phyloP scores from a whole-genome alignment of 2,888 invertebrate genomes.

The Diplazon laetatorius region DNA sequence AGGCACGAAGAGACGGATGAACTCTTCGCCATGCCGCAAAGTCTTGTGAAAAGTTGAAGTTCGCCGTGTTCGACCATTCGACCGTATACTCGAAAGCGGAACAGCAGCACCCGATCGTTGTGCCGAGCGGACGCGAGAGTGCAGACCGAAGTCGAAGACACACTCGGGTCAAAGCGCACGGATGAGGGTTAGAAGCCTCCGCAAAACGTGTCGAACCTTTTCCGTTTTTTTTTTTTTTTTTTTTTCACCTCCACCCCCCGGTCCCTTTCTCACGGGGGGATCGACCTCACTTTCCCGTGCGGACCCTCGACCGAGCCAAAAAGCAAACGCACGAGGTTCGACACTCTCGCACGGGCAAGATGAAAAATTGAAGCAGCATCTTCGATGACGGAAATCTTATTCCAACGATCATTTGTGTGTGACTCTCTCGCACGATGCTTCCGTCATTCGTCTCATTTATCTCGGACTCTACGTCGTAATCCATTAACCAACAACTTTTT shows the following conservation, averaged over 20 bases:
- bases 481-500: constrained; percentile 5
- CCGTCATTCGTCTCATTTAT: constrained; percentile 30
- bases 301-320: neutral
- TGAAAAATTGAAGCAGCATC: constrained; percentile 62
- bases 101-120: constrained; percentile 1
- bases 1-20: constrained; percentile 23
- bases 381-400: constrained; percentile 41
- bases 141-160: neutral
- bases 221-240: too few species aligned
- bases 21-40: constrained; percentile 27
- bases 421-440: too few species aligned
- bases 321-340: constrained; percentile 23
- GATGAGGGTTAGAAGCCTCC: constrained; percentile 52
- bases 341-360: constrained; percentile 53
- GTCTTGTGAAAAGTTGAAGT: constrained; percentile 55
- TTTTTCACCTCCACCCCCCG: too few species aligned
- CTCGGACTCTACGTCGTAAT: neutral
- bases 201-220: constrained; percentile 52
- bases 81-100: constrained; percentile 20
- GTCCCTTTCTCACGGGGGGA: constrained; percentile 7
- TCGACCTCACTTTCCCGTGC: constrained; percentile 5
- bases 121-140: neutral
- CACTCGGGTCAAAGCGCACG: constrained; percentile 34
- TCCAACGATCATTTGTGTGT: constrained; percentile 44
- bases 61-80: constrained; percentile 8